Percentiles rank a stretch among this genome's conserved stretches.
These are phyloP conservation scores for Nasonovia ribisnigri DNA, from an alignment of 2,888 invertebrate genomes.

Conservation along the genomic window DNA sequence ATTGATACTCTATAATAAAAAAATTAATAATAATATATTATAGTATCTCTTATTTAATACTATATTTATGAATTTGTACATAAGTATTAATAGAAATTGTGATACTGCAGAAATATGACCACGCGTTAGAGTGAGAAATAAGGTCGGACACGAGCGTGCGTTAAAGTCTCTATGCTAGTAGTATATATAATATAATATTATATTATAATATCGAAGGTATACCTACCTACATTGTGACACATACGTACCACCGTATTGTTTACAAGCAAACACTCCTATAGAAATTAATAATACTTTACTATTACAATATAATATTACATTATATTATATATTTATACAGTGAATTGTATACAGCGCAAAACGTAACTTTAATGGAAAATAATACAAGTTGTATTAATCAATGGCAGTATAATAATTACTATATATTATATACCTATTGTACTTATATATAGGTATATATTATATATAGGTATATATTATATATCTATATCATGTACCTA, in stretches of 20 bases:
- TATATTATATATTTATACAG: background rate
- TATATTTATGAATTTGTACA: background rate
- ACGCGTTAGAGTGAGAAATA: background rate
- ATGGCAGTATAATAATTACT: background rate
- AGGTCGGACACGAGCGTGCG: background rate
- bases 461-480: background rate
- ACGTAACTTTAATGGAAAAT: constrained; percentile 2
- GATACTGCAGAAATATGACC: background rate
- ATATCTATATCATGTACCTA: background rate
- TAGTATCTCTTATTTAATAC: background rate
- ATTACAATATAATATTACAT: background rate
- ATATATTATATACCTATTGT: background rate
- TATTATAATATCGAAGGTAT: no score
- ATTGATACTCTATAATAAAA: no score
- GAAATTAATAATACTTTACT: background rate
- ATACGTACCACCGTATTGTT: background rate
- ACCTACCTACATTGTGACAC: no score
- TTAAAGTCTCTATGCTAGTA: constrained; percentile 21
- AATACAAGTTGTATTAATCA: constrained; percentile 14
- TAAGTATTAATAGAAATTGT: background rate
- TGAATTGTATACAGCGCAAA: background rate
- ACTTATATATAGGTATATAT: background rate
- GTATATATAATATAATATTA: background rate
- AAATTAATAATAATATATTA: background rate
- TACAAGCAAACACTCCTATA: background rate